Evolutionary conservation across 2,113 vertebrate genomes (phyloP).

Genomic region (Gallinago jamesoni): DNA sequence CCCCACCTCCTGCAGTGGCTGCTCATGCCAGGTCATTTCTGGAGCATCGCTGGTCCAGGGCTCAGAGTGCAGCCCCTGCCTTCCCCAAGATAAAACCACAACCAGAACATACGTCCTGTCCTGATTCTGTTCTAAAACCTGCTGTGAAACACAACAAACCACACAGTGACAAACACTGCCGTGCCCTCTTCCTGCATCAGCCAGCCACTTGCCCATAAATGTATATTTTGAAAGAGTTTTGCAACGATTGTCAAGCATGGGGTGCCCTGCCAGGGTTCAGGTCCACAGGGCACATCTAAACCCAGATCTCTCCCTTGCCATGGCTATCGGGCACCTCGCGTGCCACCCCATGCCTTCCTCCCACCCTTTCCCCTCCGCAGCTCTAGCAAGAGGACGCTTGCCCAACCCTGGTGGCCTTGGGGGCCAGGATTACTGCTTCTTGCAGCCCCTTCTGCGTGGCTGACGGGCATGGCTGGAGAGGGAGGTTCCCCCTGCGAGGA

Average conservation of each 20-base stretch:
- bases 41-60: not conserved
- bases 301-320: not conserved
- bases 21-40: not conserved
- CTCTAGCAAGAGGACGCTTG: not conserved
- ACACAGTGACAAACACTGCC: accelerated
- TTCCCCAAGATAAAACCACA: not conserved
- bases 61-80: accelerated
- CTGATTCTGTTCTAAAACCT: not conserved
- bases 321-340: accelerated
- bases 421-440: not conserved
- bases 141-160: not conserved
- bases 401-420: not conserved
- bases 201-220: not conserved
- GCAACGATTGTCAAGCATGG: not conserved
- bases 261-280: not conserved
- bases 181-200: not conserved
- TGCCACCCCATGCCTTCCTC: not conserved
- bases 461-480: not conserved
- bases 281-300: not conserved
- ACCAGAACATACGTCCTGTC: accelerated
- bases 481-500: too few relatives aligned
- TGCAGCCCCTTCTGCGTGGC: not conserved
- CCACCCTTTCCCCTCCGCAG: not conserved
- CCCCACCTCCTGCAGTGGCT: not conserved
- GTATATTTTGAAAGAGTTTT: not conserved